Percentiles rank a stretch among this genome's conserved stretches.
phyloP scores from a whole-genome alignment of 2,888 invertebrate species.

The Mythimna lalbum region DNA sequence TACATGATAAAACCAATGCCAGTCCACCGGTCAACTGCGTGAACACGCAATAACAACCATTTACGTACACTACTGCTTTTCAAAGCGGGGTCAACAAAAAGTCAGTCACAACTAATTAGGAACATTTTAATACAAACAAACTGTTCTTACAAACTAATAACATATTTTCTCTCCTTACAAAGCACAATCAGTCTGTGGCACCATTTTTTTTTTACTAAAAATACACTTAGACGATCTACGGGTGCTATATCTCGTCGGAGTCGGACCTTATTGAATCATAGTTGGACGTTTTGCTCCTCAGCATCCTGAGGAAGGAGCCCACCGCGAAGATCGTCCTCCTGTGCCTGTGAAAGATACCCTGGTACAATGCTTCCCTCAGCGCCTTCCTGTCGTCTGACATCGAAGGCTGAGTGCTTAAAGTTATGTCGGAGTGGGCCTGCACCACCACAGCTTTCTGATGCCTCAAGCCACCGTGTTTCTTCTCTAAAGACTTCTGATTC shows the following conservation, averaged over 20 bases:
- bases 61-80: conserved; percentile 66
- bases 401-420: conserved; percentile 86
- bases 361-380: conserved; percentile 93
- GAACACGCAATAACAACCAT: conserved; percentile 69
- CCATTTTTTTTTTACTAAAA: conserved; percentile 78
- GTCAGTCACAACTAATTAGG: conserved; percentile 83
- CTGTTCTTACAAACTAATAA: conserved; percentile 75
- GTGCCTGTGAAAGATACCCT: conserved; percentile 95
- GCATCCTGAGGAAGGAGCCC: conserved; percentile 94
- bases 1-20: conserved; percentile 61
- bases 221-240: conserved; percentile 74
- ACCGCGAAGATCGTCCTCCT: conserved; percentile 94
- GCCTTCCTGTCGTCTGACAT: conserved; percentile 92
- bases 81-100: conserved; percentile 76
- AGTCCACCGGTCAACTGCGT: conserved; percentile 56
- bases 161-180: conserved; percentile 77
- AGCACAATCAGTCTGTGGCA: conserved; percentile 87
- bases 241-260: conserved; percentile 89
- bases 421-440: conserved; percentile 90
- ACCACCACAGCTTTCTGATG: conserved; percentile 92
- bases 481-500: conserved; percentile 89
- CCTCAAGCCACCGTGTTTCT: conserved; percentile 89
- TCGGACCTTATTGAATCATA: conserved; percentile 93
- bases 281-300: conserved; percentile 94
- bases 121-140: conserved; percentile 87